Base-by-base conservation (phyloP, 2,113 vertebrate species). In the Thermophis baileyi region DNA sequence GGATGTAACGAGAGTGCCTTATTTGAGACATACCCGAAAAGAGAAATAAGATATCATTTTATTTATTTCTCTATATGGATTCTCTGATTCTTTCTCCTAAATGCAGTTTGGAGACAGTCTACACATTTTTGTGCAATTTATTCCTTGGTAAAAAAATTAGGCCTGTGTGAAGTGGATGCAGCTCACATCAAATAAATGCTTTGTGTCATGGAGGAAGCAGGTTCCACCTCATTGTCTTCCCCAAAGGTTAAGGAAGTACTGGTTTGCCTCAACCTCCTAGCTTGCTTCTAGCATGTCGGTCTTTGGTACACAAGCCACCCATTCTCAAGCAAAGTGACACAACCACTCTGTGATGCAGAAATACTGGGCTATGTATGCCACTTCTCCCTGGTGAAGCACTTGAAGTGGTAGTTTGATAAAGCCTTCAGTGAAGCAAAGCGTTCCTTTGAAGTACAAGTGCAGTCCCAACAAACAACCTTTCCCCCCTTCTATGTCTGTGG, bases 21-120 rank as follows among this genome's bases (percentile, higher is more conserved):
- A 51, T 44, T 93, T 40, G 35, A 92, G 40, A 89, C 47, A 85
- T 90, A 90, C 60, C 91, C 89, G 63, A 92, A 88, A 94, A 95
- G 63, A 89, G 85, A 92, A 87, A 88, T 49, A 49, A 95, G 60
- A 86, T 95, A 30, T 87, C 0, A 1, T 53, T 53, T 18, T 16
- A 18, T 53, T 53, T 53, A 53, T 60, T 16, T 69, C 30, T 69
- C 6, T 69, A 16, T 30, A n/a, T 69, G 63, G 12, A n/a, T 81
- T 44, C 35, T 54, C 50, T 49, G 46, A 20, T n/a, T 90, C 4
- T 74, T 22, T 27, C 40, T 91, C 14, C 90, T 85, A 85, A 85
- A 40, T 0, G 3, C 2, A 81, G 0, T 44, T 81, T 40, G 35
- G 35, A 81, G 69, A 40, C 18, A 40, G 18, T 81, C 74, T 22